Conservation (phyloP, 2,113 vertebrate genomes). For the Coracopsis vasa region DNA sequence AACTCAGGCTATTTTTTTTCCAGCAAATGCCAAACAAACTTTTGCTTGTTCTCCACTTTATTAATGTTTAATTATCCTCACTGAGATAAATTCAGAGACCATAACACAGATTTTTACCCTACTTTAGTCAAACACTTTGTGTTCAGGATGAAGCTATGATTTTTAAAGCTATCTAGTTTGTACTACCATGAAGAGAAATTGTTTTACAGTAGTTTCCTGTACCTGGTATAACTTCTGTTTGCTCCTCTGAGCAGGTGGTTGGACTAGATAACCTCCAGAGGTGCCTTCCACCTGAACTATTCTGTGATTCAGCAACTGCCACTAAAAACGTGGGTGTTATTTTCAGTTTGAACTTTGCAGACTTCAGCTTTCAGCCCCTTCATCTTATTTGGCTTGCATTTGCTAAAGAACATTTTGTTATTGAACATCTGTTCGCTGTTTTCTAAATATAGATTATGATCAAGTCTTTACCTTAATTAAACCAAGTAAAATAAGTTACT, state of each 20-base stretch:
- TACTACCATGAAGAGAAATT: not conserved
- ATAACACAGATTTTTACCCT: not conserved
- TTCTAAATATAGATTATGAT: not conserved
- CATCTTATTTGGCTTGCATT: not conserved
- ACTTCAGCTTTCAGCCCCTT: not conserved
- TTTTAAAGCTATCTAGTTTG: not conserved
- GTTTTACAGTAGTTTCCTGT: not conserved
- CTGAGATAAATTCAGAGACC: not conserved
- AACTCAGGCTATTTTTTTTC: not conserved
- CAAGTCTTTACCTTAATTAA: not conserved
- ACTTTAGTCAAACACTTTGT: not conserved
- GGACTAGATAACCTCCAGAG: not conserved
- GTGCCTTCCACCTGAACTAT: not conserved
- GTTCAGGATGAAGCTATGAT: not conserved
- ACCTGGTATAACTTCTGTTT: not conserved
- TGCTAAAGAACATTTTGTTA: not conserved
- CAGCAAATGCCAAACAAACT: not conserved
- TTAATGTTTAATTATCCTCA: not conserved
- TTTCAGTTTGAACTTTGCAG: conserved; percentile 32
- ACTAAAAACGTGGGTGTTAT: not conserved
- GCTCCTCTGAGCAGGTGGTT: not conserved
- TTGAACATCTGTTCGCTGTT: conserved; percentile 35
- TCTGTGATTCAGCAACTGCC: not conserved
- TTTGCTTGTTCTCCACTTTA: not conserved
- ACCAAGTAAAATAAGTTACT: not conserved